Evolutionary conservation across 2,113 vertebrate species (phyloP), one percentile per base, ranked within the genome.

Genomic region (Onychostruthus taczanowskii): DNA sequence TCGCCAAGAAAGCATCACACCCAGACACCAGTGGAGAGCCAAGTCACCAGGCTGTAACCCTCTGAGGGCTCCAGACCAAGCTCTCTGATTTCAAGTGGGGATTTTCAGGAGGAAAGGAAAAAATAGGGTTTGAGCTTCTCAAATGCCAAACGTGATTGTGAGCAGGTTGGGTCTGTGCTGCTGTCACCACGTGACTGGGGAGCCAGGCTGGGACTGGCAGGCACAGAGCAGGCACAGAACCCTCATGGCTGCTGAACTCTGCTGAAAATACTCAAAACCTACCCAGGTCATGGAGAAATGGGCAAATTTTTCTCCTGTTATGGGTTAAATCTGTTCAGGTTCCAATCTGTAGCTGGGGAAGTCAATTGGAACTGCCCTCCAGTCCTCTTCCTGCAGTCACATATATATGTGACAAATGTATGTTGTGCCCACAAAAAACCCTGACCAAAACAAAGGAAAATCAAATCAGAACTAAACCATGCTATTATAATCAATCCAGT

Each of bases 81-180:
- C 15, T 37, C 33, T 82, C 31, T 1, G 1, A 46, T 61, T 53
- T 43, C 74, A 79, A 39, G n/a, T 2, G 2, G 27, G 20, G 27
- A n/a, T 67, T 84, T 93, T 81, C 35, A 63, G 80, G 14, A 84
- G 37, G 35, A 22, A 41, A 84, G 56, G n/a, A 11, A 77, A 88
- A 83, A 84, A 24, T 1, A 3, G 55, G 16, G 43, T 88, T 80
- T 59, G 55, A 79, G 53, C 14, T 50, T 47, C 37, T 35, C 33
- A 59, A 67, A 44, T 1, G 2, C 73, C 43, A 44, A 35, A 46
- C 0, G 1, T 16, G 8, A 89, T 33, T 81, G 72, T 0, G 16
- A 77, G 26, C 59, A 58, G 30, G 10, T 33, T 81, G 82, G 52
- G 43, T 63, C 53, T 37, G 49, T 23, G 58, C 41, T 78, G 87